Evolutionary conservation across 2,797 vertebrate genomes (phyloP), one percentile per base, ranked within the genome.

Genomic region (Cossypha dichroa): DNA sequence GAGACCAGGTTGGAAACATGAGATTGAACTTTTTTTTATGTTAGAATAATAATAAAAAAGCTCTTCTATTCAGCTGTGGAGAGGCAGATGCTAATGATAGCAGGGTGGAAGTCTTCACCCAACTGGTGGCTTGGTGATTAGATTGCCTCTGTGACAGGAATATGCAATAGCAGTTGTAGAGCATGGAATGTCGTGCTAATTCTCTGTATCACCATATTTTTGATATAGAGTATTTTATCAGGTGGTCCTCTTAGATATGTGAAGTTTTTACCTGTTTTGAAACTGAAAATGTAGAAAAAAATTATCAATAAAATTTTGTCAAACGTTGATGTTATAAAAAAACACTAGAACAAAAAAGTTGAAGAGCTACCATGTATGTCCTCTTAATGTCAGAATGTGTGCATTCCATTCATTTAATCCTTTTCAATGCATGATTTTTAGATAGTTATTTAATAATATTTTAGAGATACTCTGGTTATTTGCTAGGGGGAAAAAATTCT

Each of bases 1-100:
- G 98, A 98, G 99, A 99, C 98, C 99, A 99, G 99, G 99, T 99
- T 98, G 98, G 99, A 98, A 99, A 98, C 98, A 98, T 97, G 98
- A 98, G 96, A 98, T 98, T 98, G 97, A 98, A 98, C 97, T 96
- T 96, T 97, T 97, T 93, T 93, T 95, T 85, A 88, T 97, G 96
- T 97, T 97, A 86, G 94, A 97, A 97, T 97, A 94, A 96, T 96
- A 95, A 95, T 93, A 95, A 96, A 94, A 95, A 93, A 70, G 54
- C 93, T 96, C 89, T 93, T 76, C 92, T 96, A 70, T 97, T 96
- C 95, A 98, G 97, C 98, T 98, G 96, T 97, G 97, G 97, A 96
- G 96, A 97, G 88, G 94, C 97, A 96, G 92, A 97, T 96, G 95
- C 96, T 98, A 98, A 98, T 98, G 98, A 98, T 98, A 98, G 97